Percentiles rank a stretch among this genome's conserved stretches.
phyloP scores from a whole-genome alignment of 2,888 invertebrate genomes.

The Cynaeus angustus region DNA sequence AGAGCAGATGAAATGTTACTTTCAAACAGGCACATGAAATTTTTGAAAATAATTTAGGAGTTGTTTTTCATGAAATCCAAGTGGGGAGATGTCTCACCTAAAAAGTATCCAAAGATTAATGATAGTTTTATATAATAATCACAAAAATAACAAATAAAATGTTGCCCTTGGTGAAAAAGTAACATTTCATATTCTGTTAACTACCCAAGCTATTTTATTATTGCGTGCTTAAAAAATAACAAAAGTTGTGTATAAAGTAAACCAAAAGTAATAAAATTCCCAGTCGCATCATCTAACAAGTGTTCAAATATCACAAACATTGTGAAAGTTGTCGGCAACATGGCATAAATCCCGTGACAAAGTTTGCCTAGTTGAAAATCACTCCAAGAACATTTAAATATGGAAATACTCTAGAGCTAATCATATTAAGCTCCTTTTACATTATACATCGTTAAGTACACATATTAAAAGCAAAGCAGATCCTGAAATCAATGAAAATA shows the following conservation, averaged over 20 bases:
- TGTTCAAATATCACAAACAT: constrained; percentile 58
- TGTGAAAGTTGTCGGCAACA: constrained; percentile 58
- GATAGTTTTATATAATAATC: no score
- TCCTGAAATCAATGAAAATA: constrained; percentile 36
- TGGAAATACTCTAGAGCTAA: constrained; percentile 40
- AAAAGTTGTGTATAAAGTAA: constrained; percentile 19
- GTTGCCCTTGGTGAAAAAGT: no score
- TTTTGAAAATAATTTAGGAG: no score
- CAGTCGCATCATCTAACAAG: constrained; percentile 32
- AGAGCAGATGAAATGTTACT: neutral
- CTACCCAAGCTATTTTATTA: constrained; percentile 29
- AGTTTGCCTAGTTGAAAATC: constrained; percentile 22
- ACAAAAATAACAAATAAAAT: no score
- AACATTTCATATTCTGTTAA: no score
- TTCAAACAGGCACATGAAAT: no score
- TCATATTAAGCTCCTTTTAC: constrained; percentile 42
- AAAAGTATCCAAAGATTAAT: no score
- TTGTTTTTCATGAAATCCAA: no score
- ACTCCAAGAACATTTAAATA: constrained; percentile 37
- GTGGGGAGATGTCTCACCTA: no score
- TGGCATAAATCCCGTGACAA: constrained; percentile 35
- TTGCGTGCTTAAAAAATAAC: constrained; percentile 33
- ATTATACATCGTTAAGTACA: constrained; percentile 48
- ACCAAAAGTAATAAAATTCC: constrained; percentile 6
- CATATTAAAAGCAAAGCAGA: constrained; percentile 48